Evolutionary conservation across 1,140 invertebrate genomes (phyloP).

Genomic region (Drosophila guanche): DNA sequence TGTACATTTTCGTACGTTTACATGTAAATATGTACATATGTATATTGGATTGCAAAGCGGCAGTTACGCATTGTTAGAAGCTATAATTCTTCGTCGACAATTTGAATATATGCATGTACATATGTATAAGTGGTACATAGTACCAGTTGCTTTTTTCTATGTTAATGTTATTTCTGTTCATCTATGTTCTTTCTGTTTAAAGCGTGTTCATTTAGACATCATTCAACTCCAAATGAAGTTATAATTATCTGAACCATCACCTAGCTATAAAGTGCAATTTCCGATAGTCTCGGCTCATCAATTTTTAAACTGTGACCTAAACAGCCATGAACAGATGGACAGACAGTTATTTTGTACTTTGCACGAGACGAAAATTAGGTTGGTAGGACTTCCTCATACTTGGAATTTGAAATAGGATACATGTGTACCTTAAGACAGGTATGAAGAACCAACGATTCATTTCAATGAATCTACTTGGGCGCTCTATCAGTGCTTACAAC

Average conservation of each 20-base stretch:
- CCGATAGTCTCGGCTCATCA: conserved; percentile 29
- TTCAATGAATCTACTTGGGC: no score
- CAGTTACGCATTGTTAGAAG: conserved; percentile 37
- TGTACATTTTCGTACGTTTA: neutral
- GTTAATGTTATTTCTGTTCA: no score
- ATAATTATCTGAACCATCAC: conserved; percentile 21
- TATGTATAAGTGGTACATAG: no score
- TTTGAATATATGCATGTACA: neutral
- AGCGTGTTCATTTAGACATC: conserved; percentile 10
- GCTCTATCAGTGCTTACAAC: no score
- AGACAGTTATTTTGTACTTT: no score
- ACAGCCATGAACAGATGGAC: neutral
- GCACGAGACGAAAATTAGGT: no score
- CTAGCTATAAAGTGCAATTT: conserved; percentile 5
- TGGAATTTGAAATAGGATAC: no score
- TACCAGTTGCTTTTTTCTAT: neutral
- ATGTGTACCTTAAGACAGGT: no score
- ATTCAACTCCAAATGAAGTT: neutral
- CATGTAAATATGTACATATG: neutral
- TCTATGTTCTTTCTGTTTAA: no score
- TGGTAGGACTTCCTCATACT: no score
- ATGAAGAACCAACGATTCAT: no score
- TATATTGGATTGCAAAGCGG: neutral
- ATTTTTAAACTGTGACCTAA: conserved; percentile 2
- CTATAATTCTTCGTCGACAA: conserved; percentile 30